phyloP scores from a whole-genome alignment of 2,113 vertebrate species.

The Chiloscyllium plagiosum region DNA sequence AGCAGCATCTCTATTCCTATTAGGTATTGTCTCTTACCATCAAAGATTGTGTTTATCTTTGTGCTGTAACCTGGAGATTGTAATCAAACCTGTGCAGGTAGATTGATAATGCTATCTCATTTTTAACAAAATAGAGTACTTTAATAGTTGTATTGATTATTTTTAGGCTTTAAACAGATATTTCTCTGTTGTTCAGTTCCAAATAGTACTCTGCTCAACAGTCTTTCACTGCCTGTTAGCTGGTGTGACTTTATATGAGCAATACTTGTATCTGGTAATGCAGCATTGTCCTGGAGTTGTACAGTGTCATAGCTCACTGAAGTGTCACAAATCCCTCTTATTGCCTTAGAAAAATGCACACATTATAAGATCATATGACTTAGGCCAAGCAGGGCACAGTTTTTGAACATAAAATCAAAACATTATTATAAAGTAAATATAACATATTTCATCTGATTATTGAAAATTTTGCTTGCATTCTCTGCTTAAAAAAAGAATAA shows the following conservation, averaged over 20 bases:
- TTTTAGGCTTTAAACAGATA: constrained; percentile 29
- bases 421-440: neutral
- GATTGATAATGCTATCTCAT: constrained; percentile 12
- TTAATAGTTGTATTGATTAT: constrained; percentile 31
- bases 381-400: neutral
- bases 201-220: neutral
- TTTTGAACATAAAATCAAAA: neutral
- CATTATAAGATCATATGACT: neutral
- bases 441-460: neutral
- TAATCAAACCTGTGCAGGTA: constrained; percentile 8
- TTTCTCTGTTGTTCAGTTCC: neutral
- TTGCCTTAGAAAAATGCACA: neutral
- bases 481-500: neutral
- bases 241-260: neutral
- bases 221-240: neutral
- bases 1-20: constrained; percentile 14
- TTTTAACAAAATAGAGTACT: neutral
- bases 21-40: constrained; percentile 11
- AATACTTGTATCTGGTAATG: neutral
- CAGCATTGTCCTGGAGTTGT: neutral
- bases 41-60: constrained; percentile 17
- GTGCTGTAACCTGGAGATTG: constrained; percentile 20
- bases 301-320: neutral
- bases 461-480: neutral
- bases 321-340: neutral